Conservation (phyloP, 2,113 vertebrate genomes). For the Callocephalon fimbriatum region DNA sequence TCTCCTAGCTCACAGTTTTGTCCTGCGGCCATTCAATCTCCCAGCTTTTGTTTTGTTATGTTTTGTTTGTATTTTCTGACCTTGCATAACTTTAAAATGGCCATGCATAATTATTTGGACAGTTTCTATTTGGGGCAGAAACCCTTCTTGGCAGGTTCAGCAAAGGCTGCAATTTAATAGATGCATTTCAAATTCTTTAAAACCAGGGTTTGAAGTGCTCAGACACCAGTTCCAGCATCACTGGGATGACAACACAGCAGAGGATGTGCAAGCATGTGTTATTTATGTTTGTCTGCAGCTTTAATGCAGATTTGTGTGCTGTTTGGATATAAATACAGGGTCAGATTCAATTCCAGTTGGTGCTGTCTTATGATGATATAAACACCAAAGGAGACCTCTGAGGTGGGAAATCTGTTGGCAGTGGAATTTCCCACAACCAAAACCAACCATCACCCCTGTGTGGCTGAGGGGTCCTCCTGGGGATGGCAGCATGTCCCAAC, state of each 20-base stretch:
- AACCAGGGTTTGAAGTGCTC: not conserved
- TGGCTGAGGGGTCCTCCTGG: not conserved
- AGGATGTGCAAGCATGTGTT: not conserved
- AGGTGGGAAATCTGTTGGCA: not conserved
- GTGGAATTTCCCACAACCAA: not conserved
- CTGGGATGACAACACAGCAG: not conserved
- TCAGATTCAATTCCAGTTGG: not conserved
- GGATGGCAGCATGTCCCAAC: not conserved
- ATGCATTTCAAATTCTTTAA: slow-evolving; percentile 4
- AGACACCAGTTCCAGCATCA: not conserved
- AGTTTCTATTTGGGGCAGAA: slow-evolving; percentile 51
- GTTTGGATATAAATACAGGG: not conserved
- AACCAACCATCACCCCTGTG: not conserved
- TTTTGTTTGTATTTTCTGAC: slow-evolving; percentile 55
- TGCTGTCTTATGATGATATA: not conserved
- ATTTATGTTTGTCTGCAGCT: not conserved
- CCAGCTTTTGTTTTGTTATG: not conserved
- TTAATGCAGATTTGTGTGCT: not conserved
- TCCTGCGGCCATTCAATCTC: not conserved
- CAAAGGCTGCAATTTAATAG: slow-evolving; percentile 41
- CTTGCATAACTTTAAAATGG: slow-evolving; percentile 49
- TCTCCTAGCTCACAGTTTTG: not conserved
- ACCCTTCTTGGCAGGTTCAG: slow-evolving; percentile 54
- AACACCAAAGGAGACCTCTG: not conserved
- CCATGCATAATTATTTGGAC: slow-evolving; percentile 64